Evolutionary conservation across 2,797 vertebrate species (phyloP).

Genomic region (Synanceia verrucosa): DNA sequence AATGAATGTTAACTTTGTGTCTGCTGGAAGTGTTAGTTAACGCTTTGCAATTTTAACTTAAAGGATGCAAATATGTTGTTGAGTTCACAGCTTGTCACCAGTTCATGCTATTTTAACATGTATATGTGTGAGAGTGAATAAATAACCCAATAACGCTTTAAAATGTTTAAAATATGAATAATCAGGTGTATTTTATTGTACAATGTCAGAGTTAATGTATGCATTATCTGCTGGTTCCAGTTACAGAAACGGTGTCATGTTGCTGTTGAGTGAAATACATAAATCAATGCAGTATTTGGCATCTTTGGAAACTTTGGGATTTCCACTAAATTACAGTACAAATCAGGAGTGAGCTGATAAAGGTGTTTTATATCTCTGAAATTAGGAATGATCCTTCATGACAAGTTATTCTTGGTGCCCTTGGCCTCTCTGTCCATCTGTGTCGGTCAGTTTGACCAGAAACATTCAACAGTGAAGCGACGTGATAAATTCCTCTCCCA

Average conservation of each 20-base stretch:
- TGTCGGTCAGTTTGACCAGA: constrained; percentile 23
- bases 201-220: neutral
- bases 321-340: neutral
- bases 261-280: neutral
- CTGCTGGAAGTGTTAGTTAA: neutral
- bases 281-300: neutral
- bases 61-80: neutral
- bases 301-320: neutral
- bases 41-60: neutral
- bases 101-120: neutral
- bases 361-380: neutral
- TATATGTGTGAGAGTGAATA: neutral
- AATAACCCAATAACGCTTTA: neutral
- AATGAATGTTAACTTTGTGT: neutral
- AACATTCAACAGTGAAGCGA: constrained; percentile 19
- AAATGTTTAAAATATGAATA: too few relatives aligned
- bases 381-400: constrained; percentile 1
- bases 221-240: neutral
- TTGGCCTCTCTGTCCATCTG: constrained; percentile 18
- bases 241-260: neutral
- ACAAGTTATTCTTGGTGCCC: constrained; percentile 35
- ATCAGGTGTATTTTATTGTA: neutral
- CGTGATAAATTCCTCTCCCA: constrained; percentile 49
- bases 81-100: neutral
- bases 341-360: neutral